Conservation (phyloP, 2,113 vertebrate genomes). For the Sebastes schlegelii region DNA sequence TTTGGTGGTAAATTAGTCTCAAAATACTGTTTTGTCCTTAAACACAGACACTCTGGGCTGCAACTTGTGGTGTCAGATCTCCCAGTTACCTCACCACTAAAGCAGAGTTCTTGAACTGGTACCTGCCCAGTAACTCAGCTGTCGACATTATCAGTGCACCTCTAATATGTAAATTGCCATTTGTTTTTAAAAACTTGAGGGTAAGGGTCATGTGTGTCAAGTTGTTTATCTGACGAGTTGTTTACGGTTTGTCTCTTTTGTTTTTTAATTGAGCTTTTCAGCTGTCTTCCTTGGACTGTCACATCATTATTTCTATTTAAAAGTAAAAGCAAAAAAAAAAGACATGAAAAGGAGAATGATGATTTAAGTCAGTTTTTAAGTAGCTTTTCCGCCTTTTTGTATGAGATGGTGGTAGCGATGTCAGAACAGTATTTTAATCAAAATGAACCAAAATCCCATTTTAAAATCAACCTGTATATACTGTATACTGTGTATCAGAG, state of each 20-base stretch:
- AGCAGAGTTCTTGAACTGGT: neutral
- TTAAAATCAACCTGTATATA: conserved; percentile 44
- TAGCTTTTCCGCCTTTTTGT: conserved; percentile 74
- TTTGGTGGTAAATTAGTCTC: conserved; percentile 11
- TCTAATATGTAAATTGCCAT: conserved; percentile 65
- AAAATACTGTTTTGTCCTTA: neutral
- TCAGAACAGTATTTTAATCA: conserved; percentile 74
- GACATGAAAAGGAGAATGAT: conserved; percentile 27
- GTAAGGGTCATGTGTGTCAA: conserved; percentile 64
- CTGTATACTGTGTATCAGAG: conserved; percentile 9
- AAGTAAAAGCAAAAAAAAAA: conserved; percentile 47
- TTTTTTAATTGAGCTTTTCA: conserved; percentile 38
- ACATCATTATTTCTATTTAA: conserved; percentile 77
- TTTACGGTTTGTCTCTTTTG: conserved; percentile 64
- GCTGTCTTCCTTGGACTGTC: conserved; percentile 65
- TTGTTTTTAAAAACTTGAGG: conserved; percentile 71
- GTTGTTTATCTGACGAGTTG: conserved; percentile 68
- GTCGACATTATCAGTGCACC: conserved; percentile 35
- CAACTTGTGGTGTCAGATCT: conserved; percentile 1
- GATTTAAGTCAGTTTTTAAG: conserved; percentile 66
- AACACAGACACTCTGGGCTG: neutral
- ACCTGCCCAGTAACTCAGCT: neutral
- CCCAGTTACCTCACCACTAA: conserved; percentile 2
- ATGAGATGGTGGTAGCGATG: conserved; percentile 52
- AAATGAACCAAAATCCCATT: conserved; percentile 67